These are phyloP conservation scores for Andricus quercusramuli DNA, from an alignment of 2,888 invertebrate genomes.

Conservation along the genomic window DNA sequence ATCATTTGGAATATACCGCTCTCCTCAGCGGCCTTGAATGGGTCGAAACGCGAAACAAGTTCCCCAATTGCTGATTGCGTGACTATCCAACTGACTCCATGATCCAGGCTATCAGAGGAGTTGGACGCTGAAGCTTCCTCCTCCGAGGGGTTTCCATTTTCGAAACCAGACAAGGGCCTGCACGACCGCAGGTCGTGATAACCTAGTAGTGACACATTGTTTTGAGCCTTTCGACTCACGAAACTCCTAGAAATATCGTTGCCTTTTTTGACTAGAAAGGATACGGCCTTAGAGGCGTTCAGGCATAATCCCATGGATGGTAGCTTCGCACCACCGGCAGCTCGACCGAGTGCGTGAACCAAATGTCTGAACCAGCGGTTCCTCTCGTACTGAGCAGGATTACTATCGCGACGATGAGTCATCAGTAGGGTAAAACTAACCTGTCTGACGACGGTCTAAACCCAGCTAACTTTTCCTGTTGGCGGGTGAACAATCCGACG, in stretches of 20 bases:
- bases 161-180: too few species aligned
- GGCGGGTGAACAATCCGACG: conserved; percentile 86
- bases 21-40: too few species aligned
- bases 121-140: too few species aligned
- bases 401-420: conserved; percentile 4
- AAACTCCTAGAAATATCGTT: conserved; percentile 78
- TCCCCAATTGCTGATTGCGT: too few species aligned
- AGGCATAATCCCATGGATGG: conserved; percentile 82
- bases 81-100: too few species aligned
- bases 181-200: too few species aligned
- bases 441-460: conserved; percentile 76
- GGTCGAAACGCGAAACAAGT: too few species aligned
- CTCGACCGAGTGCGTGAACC: too few species aligned
- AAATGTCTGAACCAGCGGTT: too few species aligned
- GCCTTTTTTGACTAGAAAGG: conserved; percentile 81
- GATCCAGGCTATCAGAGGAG: too few species aligned
- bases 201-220: conserved; percentile 77
- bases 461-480: conserved; percentile 84
- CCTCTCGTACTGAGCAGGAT: neutral
- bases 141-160: too few species aligned
- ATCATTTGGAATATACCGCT: too few species aligned
- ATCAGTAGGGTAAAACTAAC: conserved; percentile 1
- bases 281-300: conserved; percentile 82
- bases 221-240: conserved; percentile 79
- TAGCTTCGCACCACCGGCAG: conserved; percentile 82